Percentiles rank a stretch among this genome's conserved stretches.
phyloP scores from a whole-genome alignment of 2,113 vertebrate genomes.

The Anarrhichthys ocellatus region DNA sequence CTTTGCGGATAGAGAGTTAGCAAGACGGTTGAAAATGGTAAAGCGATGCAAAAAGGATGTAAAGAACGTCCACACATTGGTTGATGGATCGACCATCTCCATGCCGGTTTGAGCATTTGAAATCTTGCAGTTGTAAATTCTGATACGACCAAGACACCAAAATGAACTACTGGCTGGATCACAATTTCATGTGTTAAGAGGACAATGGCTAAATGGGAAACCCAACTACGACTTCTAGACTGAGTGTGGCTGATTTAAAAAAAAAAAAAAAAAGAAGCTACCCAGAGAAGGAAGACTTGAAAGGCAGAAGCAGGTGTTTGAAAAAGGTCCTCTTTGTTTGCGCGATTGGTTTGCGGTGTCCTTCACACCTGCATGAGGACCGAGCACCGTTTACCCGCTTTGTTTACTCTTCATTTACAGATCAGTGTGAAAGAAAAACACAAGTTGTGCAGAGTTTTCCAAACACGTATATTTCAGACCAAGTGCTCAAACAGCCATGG shows the following conservation, averaged over 20 bases:
- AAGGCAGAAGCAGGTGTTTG: constrained; percentile 24
- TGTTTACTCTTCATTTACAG: constrained; percentile 76
- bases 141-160: neutral
- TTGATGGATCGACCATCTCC: neutral
- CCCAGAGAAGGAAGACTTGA: neutral
- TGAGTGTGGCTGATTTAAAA: neutral
- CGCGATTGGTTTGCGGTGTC: constrained; percentile 17
- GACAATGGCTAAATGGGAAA: neutral
- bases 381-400: constrained; percentile 37
- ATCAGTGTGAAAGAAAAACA: constrained; percentile 71
- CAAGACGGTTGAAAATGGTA: neutral
- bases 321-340: constrained; percentile 62
- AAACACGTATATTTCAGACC: neutral
- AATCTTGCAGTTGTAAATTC: neutral
- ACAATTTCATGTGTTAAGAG: neutral
- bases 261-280: no score
- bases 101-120: neutral
- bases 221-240: no score
- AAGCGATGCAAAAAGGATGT: neutral
- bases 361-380: constrained; percentile 65
- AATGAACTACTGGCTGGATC: neutral
- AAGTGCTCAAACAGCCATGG: neutral
- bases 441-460: constrained; percentile 28
- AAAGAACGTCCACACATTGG: neutral
- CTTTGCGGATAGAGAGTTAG: neutral